Conservation (phyloP, 2,797 vertebrate species). For the Octomys mimax region DNA sequence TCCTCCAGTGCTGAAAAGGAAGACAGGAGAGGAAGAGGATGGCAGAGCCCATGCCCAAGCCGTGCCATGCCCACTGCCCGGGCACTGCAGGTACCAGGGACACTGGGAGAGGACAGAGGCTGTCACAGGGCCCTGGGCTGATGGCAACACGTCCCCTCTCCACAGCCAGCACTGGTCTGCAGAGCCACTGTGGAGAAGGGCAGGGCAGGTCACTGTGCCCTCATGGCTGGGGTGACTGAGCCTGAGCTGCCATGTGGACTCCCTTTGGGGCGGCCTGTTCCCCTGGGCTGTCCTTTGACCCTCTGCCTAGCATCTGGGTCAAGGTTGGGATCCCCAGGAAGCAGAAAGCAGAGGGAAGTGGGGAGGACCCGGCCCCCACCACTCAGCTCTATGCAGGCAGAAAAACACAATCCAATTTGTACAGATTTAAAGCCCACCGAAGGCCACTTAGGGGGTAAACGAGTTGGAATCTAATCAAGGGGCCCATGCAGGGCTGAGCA, state of each 20-base stretch:
- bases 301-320: neutral
- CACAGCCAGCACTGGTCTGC: neutral
- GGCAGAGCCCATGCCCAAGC: neutral
- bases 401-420: slow-evolving; percentile 71
- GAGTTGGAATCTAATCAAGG: slow-evolving; percentile 76
- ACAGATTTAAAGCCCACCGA: slow-evolving; percentile 77
- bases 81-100: neutral
- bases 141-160: accelerated
- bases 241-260: neutral
- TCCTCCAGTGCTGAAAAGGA: neutral
- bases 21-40: neutral
- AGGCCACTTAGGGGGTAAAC: slow-evolving; percentile 82
- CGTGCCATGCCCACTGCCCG: neutral
- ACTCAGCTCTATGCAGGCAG: slow-evolving; percentile 57
- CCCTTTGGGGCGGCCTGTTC: neutral
- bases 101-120: neutral
- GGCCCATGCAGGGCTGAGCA: neutral
- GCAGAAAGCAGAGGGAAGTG: accelerated
- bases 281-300: neutral
- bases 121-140: neutral
- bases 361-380: neutral
- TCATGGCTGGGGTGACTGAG: neutral
- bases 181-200: neutral
- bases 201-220: neutral
- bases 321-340: neutral